Conservation (phyloP, 2,797 vertebrate species). For the Pangasius mekongensis region DNA sequence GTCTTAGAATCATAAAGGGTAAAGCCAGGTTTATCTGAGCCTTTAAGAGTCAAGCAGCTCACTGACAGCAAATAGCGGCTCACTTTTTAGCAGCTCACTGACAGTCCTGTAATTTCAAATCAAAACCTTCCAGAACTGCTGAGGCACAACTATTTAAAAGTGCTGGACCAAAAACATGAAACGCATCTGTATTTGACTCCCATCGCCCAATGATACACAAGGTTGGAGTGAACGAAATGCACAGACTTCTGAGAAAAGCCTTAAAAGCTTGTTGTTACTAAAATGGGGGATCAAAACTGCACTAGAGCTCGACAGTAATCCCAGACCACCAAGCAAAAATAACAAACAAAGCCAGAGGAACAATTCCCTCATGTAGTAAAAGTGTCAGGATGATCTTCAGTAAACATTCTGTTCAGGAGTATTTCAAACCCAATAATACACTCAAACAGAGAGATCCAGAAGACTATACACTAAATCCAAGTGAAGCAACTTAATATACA, state of each 20-base stretch:
- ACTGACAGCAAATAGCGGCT: too few species aligned
- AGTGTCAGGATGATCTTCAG: background rate
- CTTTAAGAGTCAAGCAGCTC: background rate
- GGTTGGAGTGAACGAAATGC: background rate
- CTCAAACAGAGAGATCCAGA: background rate
- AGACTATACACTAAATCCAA: background rate
- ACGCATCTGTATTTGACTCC: background rate
- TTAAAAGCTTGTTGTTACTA: background rate
- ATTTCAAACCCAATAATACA: background rate
- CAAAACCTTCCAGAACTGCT: background rate
- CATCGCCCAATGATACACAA: background rate
- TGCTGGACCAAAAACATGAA: background rate
- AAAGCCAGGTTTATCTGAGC: background rate
- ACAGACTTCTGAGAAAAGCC: background rate
- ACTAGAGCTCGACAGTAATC: background rate
- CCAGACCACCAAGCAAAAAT: background rate
- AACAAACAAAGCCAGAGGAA: constrained; percentile 1
- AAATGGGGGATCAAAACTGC: background rate
- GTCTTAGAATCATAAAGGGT: background rate
- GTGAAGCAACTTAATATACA: background rate
- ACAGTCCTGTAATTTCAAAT: background rate
- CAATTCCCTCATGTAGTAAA: background rate
- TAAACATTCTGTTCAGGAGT: background rate
- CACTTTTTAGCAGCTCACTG: background rate
- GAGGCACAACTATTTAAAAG: background rate